Conservation (phyloP, 37 sponge, comb jelly and placozoan genomes). For the Tethya wilhelma region DNA sequence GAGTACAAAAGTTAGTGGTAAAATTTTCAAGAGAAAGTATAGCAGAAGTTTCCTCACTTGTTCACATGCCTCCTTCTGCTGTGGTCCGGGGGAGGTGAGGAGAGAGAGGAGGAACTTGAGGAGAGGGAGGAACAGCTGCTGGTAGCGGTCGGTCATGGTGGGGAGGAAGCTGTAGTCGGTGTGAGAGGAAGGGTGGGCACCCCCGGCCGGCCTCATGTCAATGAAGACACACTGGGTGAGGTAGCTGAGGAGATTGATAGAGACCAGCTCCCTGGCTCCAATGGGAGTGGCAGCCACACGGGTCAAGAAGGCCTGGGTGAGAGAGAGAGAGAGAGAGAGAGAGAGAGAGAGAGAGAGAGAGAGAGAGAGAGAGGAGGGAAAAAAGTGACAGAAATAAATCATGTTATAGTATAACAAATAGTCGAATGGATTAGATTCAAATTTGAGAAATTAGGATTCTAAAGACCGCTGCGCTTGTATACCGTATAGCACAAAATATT, state of each 20-base stretch:
- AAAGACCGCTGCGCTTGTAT: too few relatives aligned
- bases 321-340: too few relatives aligned
- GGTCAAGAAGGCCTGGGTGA: conserved; percentile 78
- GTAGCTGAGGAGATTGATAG: conserved; percentile 41
- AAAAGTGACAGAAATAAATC: too few relatives aligned
- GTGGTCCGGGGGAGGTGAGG: conserved; percentile 62
- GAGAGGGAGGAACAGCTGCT: conserved; percentile 75
- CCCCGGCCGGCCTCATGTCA: conserved; percentile 63
- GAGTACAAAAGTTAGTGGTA: too few relatives aligned
- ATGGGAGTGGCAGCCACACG: conserved; percentile 62
- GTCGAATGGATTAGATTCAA: too few relatives aligned
- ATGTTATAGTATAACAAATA: too few relatives aligned
- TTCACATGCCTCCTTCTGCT: conserved; percentile 52
- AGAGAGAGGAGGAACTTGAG: conserved; percentile 67
- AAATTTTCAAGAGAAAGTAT: too few relatives aligned
- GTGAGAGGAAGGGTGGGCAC: conserved; percentile 21
- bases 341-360: too few relatives aligned
- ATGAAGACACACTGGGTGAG: conserved; percentile 82
- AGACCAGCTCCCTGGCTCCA: conserved; percentile 75
- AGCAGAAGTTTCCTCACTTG: too few relatives aligned
- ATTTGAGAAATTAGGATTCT: too few relatives aligned
- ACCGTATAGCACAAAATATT: too few relatives aligned
- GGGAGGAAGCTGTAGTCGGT: conserved; percentile 61
- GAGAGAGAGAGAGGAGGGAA: too few relatives aligned
- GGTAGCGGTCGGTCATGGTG: conserved; percentile 63